These are phyloP conservation scores for Nothoprocta perdicaria DNA, from an alignment of 2,113 vertebrate genomes.

Conservation along the genomic window DNA sequence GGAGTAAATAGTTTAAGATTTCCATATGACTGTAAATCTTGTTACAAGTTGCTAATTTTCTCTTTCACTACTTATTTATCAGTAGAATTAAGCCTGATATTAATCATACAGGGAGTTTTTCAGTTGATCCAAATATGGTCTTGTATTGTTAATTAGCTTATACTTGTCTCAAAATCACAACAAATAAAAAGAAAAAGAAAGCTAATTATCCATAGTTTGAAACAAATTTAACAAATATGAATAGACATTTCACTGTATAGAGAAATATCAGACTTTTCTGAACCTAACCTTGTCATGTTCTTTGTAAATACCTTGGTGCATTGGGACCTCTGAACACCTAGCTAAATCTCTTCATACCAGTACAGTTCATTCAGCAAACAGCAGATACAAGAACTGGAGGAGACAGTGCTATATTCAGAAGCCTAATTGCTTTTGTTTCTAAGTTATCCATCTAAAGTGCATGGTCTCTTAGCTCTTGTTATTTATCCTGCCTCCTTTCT, in stretches of 20 bases:
- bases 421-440: slow-evolving; percentile 25
- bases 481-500: slow-evolving; percentile 8
- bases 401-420: not conserved
- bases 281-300: not conserved
- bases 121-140: accelerated
- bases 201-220: not conserved
- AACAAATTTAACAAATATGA: not conserved
- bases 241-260: not conserved
- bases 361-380: slow-evolving; percentile 4
- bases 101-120: not conserved
- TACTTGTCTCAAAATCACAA: not conserved
- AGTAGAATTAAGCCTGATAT: not conserved
- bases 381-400: slow-evolving; percentile 1
- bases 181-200: accelerated
- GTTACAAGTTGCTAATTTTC: accelerated
- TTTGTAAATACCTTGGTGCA: slow-evolving; percentile 3
- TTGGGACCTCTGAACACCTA: slow-evolving; percentile 1
- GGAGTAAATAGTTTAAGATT: not conserved
- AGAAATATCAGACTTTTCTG: not conserved
- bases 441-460: not conserved
- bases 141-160: not conserved
- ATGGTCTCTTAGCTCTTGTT: not conserved
- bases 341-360: not conserved
- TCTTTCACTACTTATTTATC: not conserved
- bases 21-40: not conserved